Evolutionary conservation across 1,140 invertebrate species (phyloP).

Genomic region (Coenobita brevimanus): DNA sequence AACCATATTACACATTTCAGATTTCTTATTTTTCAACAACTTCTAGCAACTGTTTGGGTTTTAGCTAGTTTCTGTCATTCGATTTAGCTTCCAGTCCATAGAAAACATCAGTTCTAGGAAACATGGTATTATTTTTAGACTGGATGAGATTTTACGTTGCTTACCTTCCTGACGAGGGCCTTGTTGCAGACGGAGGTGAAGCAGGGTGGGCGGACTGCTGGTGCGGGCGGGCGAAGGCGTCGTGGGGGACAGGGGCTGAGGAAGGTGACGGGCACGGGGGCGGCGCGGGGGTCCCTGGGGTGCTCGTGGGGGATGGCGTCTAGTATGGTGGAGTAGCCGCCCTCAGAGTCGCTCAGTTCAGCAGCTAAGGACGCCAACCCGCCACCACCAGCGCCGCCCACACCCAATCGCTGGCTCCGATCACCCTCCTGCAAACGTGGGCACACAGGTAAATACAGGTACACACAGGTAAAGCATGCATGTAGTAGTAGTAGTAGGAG

Average conservation of each 20-base stretch:
- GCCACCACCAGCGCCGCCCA: slow-evolving; percentile 29
- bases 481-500: neutral
- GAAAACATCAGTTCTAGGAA: no score
- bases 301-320: slow-evolving; percentile 67
- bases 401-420: slow-evolving; percentile 13
- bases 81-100: no score
- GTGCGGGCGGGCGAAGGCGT: slow-evolving; percentile 30
- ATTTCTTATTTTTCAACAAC: no score
- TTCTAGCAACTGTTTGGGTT: no score
- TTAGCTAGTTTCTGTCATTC: no score
- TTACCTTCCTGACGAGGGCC: slow-evolving; percentile 54
- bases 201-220: slow-evolving; percentile 26
- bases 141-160: no score
- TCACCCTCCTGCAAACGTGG: slow-evolving; percentile 15
- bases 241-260: slow-evolving; percentile 30
- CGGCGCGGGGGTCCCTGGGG: slow-evolving; percentile 37
- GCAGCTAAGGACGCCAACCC: slow-evolving; percentile 58
- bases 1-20: no score
- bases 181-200: slow-evolving; percentile 58
- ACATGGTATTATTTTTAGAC: no score
- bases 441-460: neutral
- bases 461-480: neutral
- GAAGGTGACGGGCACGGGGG: slow-evolving; percentile 21
- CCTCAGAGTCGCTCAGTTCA: slow-evolving; percentile 66
- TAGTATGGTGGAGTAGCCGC: slow-evolving; percentile 66